Conservation (phyloP, 2,113 vertebrate genomes). For the Chaenogobius annularis region DNA sequence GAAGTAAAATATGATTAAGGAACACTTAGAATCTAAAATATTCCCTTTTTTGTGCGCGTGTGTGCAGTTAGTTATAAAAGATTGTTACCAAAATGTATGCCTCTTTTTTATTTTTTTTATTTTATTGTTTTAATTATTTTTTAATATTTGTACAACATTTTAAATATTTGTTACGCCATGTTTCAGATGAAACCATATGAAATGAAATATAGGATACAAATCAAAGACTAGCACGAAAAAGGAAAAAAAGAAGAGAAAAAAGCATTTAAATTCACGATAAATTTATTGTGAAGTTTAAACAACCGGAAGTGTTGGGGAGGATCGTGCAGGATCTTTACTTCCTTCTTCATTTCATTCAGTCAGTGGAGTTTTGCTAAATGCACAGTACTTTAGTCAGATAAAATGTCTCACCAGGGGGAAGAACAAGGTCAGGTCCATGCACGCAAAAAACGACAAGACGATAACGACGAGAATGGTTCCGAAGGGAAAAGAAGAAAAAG, state of each 20-base stretch:
- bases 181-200: background rate
- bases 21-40: background rate
- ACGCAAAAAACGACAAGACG: slow-evolving; percentile 17
- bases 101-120: too few relatives aligned
- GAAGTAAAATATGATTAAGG: background rate
- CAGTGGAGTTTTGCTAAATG: background rate
- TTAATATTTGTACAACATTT: too few relatives aligned
- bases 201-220: too few relatives aligned
- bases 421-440: background rate
- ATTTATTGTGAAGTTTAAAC: background rate
- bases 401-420: slow-evolving; percentile 10
- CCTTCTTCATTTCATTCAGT: background rate
- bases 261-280: background rate
- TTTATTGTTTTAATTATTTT: too few relatives aligned
- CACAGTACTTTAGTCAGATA: background rate
- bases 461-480: background rate
- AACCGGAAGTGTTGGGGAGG: background rate
- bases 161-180: too few relatives aligned
- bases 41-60: background rate
- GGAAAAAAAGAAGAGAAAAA: background rate
- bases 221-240: too few relatives aligned
- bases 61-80: background rate
- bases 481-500: slow-evolving; percentile 2
- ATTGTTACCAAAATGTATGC: background rate
- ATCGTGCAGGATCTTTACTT: background rate